Evolutionary conservation across 2,797 vertebrate species (phyloP).

Genomic region (Vireo griseus): DNA sequence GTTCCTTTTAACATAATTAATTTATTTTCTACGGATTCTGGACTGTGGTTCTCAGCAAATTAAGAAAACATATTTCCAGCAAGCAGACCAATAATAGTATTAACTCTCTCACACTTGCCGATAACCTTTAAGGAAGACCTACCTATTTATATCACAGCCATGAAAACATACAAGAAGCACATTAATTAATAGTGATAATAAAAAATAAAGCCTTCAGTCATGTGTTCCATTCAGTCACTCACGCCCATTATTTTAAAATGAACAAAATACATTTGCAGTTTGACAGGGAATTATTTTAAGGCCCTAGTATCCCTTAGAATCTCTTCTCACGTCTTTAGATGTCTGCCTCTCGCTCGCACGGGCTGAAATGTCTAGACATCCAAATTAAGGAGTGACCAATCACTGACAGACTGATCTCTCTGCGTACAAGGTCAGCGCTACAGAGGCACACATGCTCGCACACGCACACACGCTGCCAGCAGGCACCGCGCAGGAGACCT

Average conservation of each 20-base stretch:
- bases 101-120: neutral
- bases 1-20: neutral
- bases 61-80: neutral
- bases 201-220: conserved; percentile 44
- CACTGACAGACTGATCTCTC: conserved; percentile 41
- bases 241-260: conserved; percentile 56
- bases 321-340: conserved; percentile 67
- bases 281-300: conserved; percentile 62
- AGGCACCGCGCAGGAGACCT: conserved; percentile 41
- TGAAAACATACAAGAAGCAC: neutral
- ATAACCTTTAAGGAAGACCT: conserved; percentile 22
- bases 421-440: conserved; percentile 55
- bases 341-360: conserved; percentile 50
- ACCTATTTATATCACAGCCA: conserved; percentile 22
- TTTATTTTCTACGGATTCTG: neutral
- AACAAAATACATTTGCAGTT: conserved; percentile 12
- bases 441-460: neutral
- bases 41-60: neutral
- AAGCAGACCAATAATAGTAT: neutral
- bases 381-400: conserved; percentile 74
- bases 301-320: conserved; percentile 59
- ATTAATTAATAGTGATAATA: conserved; percentile 35
- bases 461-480: conserved; percentile 17
- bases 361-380: conserved; percentile 72
- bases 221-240: conserved; percentile 25